These are phyloP conservation scores for Toxotes jaculatrix DNA, from an alignment of 2,113 vertebrate species.

Conservation along the genomic window DNA sequence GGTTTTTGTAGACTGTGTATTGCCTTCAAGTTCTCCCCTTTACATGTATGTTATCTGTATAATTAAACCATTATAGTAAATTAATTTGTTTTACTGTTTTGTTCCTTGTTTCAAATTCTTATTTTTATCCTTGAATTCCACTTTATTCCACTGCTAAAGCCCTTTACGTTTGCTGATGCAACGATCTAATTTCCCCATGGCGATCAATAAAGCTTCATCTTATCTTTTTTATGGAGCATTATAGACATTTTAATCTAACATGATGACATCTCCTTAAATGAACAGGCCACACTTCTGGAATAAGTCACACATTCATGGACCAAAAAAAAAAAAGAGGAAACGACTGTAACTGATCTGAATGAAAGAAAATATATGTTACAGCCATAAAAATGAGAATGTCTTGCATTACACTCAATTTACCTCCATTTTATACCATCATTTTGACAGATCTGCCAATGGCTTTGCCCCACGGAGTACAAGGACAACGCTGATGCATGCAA, in stretches of 20 bases:
- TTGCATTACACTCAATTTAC: constrained; percentile 49
- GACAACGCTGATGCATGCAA: constrained; percentile 56
- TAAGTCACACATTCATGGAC: not conserved
- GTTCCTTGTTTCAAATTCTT: constrained; percentile 4
- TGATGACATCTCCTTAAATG: constrained; percentile 48
- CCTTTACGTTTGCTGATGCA: constrained; percentile 33
- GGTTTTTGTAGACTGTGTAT: too few relatives aligned
- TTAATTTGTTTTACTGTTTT: not conserved
- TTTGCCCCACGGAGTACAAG: constrained; percentile 34
- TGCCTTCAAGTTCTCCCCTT: not conserved
- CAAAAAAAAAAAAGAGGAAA: not conserved
- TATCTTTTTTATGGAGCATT: constrained; percentile 38
- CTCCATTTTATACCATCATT: constrained; percentile 41
- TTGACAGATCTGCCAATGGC: constrained; percentile 55
- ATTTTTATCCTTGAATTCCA: not conserved
- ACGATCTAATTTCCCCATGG: constrained; percentile 30
- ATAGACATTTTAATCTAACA: constrained; percentile 60
- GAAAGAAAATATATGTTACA: constrained; percentile 47
- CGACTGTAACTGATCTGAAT: constrained; percentile 23
- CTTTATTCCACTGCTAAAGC: constrained; percentile 4
- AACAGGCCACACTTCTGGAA: constrained; percentile 2
- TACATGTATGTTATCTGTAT: not conserved
- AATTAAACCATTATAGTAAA: not conserved
- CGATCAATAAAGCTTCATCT: constrained; percentile 54
- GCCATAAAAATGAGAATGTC: constrained; percentile 37